Percentiles rank a stretch among this genome's conserved stretches.
Evolutionary conservation across 2,113 vertebrate genomes (phyloP).

Genomic region (Phaethon lepturus): DNA sequence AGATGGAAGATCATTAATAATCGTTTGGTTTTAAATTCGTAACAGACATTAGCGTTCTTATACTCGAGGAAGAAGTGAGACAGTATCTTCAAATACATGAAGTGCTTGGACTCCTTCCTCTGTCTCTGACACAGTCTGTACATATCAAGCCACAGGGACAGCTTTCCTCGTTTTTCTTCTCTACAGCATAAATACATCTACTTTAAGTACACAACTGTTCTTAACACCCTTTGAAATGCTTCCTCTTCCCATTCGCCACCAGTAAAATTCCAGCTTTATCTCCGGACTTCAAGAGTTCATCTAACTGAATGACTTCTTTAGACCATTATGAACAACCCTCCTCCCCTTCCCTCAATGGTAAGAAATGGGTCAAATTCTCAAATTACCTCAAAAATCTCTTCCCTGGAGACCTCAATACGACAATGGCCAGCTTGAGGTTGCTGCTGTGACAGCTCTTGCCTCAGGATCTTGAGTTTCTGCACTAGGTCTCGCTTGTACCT

Average conservation of each 20-base stretch:
- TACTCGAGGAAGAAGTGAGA: not conserved
- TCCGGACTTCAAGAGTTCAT: not conserved
- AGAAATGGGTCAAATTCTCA: not conserved
- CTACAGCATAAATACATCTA: not conserved
- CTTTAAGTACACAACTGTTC: not conserved
- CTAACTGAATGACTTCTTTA: not conserved
- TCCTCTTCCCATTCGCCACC: not conserved
- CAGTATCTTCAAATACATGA: fast-evolving
- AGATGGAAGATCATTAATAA: not conserved
- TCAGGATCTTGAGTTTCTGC: constrained; percentile 96
- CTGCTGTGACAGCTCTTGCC: constrained; percentile 96
- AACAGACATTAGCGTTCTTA: not conserved
- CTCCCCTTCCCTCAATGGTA: not conserved
- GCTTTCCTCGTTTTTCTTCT: not conserved
- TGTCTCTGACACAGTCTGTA: not conserved
- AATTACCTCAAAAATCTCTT: constrained; percentile 96
- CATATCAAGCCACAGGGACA: not conserved
- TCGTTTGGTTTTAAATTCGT: not conserved
- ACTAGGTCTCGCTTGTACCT: constrained; percentile 96
- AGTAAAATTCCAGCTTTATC: not conserved
- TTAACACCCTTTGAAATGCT: not conserved
- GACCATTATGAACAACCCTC: not conserved
- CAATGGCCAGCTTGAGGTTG: constrained; percentile 98
- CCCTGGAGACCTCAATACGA: constrained; percentile 96
- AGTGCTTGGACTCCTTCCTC: not conserved